These are phyloP conservation scores for Cyanoderma ruficeps DNA, from an alignment of 2,113 vertebrate genomes.

Conservation along the genomic window DNA sequence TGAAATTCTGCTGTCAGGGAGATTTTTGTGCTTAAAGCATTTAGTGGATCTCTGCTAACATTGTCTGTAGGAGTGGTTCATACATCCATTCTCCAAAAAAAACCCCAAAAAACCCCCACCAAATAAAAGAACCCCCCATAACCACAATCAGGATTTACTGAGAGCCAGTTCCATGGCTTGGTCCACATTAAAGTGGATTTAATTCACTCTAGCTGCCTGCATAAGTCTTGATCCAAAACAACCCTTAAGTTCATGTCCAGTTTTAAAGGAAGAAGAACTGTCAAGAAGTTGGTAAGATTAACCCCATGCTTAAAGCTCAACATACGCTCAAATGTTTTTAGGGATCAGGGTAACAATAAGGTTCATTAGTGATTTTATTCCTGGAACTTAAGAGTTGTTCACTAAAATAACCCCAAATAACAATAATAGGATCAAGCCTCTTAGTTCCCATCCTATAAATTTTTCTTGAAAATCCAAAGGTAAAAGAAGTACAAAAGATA, in stretches of 20 bases:
- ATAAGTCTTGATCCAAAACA: neutral
- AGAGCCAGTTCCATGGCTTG: neutral
- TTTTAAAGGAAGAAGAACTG: neutral
- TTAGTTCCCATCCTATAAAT: neutral
- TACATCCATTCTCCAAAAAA: neutral
- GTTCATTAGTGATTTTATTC: neutral
- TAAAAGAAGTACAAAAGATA: neutral
- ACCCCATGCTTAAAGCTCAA: neutral
- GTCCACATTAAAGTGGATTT: neutral
- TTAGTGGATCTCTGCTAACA: neutral
- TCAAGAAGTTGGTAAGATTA: neutral
- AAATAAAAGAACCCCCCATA: neutral
- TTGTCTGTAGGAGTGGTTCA: neutral
- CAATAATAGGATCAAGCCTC: neutral
- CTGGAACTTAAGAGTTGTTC: neutral
- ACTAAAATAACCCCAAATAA: neutral
- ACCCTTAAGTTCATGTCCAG: neutral
- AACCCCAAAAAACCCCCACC: no score
- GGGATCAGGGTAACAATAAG: neutral
- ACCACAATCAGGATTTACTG: neutral
- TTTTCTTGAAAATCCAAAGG: neutral
- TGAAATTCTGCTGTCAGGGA: neutral
- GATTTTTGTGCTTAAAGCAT: neutral
- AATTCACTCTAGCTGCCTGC: neutral
- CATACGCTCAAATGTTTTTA: neutral